Evolutionary conservation across 2,888 invertebrate species (phyloP), one percentile per base, ranked within the genome.

Genomic region (Patella caerulea): DNA sequence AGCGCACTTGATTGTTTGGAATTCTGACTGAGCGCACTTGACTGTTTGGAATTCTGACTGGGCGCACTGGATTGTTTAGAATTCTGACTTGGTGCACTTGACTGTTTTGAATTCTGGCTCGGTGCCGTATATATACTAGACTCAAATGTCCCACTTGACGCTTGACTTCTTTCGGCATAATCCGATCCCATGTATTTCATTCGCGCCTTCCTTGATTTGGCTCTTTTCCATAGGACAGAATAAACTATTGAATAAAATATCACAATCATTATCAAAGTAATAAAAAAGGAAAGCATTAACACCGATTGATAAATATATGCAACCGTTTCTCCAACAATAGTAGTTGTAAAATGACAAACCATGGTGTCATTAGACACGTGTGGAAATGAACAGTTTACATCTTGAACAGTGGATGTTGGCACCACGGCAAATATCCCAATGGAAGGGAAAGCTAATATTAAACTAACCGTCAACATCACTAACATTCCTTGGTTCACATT

Each of bases 341-440:
- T 75, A 69, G 83, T 86, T 0, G 87, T 88, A 74, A 88, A 88
- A 78, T 87, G 87, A 73, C 87, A 88, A 75, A 86, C 86, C 52
- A 71, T 24, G 29, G 78, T 79, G 11, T 77, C 72, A 14, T 78
- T 29, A n/a, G 79, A 79, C 56, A 74, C 73, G 69, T 86, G 83
- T 2, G 83, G 82, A 71, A 83, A 85, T 17, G 77, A 74, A 73
- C 86, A 86, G 53, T 77, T 78, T n/a, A 85, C 77, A 52, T 84
- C 82, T 7, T 71, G 34, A 14, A 87, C 82, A n/a, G 83, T 83
- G 1, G 81, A 56, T 11, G 80, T 78, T 17, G 79, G 77, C 2
- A 86, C 84, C n/a, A 85, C 86, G 15, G 87, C 84, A 75, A 88
- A 88, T 59, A 83, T 83, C 34, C 82, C 84, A 15, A 86, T 70